These are phyloP conservation scores for Conistra vaccinii DNA, from an alignment of 2,888 invertebrate genomes.

Conservation along the genomic window DNA sequence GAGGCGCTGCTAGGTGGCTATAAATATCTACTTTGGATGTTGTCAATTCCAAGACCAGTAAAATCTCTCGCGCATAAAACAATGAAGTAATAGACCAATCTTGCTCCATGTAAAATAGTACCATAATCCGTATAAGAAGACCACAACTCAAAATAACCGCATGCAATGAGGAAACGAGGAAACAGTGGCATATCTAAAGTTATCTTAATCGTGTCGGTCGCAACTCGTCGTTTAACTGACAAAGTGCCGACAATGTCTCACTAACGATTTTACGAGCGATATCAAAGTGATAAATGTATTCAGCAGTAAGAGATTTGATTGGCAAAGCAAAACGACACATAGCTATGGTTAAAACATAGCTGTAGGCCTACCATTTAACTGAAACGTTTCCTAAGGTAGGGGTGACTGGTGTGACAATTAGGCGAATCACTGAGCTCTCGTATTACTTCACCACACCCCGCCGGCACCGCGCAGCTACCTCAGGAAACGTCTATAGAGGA, in stretches of 20 bases:
- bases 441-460: too few species aligned
- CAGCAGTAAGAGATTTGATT: conserved; percentile 41
- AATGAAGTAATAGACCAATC: too few species aligned
- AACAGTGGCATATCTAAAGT: conserved; percentile 42
- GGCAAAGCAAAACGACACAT: neutral
- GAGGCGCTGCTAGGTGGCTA: too few species aligned
- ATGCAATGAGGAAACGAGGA: conserved; percentile 63
- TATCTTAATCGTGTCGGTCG: conserved; percentile 51
- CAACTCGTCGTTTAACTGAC: conserved; percentile 44
- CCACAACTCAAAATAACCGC: conserved; percentile 40
- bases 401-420: too few species aligned
- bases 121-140: conserved; percentile 12
- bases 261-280: conserved; percentile 56
- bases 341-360: neutral
- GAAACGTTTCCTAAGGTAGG: too few species aligned
- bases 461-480: too few species aligned
- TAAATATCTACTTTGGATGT: too few species aligned
- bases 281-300: conserved; percentile 49
- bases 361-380: neutral
- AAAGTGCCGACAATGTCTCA: conserved; percentile 57
- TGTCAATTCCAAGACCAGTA: too few species aligned
- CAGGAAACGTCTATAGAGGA: too few species aligned
- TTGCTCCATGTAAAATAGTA: too few species aligned
- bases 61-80: too few species aligned
- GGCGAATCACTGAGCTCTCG: too few species aligned